Evolutionary conservation across 2,888 invertebrate species (phyloP), one percentile per base, ranked within the genome.

Genomic region (Drosophila quasianomalipes): DNA sequence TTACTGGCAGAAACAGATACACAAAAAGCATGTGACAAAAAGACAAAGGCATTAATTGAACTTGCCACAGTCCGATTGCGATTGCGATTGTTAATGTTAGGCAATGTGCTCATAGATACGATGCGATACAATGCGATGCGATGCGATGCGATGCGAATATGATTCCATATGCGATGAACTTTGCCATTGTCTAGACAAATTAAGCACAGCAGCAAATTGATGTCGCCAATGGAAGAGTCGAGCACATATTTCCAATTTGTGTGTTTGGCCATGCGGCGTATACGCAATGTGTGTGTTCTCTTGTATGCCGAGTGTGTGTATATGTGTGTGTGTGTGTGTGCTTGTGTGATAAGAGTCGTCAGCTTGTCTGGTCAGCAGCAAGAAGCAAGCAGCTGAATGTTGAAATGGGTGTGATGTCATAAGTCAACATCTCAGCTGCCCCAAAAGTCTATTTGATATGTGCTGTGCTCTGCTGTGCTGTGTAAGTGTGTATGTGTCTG

Each of bases 161-260:
- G 70, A 68, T 76, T 55, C 55, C 55, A 74, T 69, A 58, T 73
- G 77, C 55, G 60, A 49, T 86, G 85, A 89, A 89, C 85, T 86
- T 85, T 86, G 89, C 82, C 85, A 87, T 89, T 89, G 85, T 89
- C 85, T 86, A 89, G 87, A 89, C 89, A 87, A 86, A 86, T 86
- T 86, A 82, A 89, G 85, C 70, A 74, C 85, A 89, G 70, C 28
- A 55, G 53, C 72, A 70, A 74, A 75, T 79, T 79, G 74, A 72
- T 77, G 82, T 81, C 81, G 76, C 80, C 66, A 74, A 69, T 39
- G 49, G 61, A 67, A 67, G 85, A 76, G 70, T 58, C 28, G 37
- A 55, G 61, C 65, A 63, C 76, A 67, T 70, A 74, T 66, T 76
- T 65, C 74, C 71, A 70, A 76, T 75, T 76, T 73, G 76, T 77